Evolutionary conservation across 2,888 invertebrate genomes (phyloP), one percentile per base, ranked within the genome.

Genomic region (Atrina japonica): DNA sequence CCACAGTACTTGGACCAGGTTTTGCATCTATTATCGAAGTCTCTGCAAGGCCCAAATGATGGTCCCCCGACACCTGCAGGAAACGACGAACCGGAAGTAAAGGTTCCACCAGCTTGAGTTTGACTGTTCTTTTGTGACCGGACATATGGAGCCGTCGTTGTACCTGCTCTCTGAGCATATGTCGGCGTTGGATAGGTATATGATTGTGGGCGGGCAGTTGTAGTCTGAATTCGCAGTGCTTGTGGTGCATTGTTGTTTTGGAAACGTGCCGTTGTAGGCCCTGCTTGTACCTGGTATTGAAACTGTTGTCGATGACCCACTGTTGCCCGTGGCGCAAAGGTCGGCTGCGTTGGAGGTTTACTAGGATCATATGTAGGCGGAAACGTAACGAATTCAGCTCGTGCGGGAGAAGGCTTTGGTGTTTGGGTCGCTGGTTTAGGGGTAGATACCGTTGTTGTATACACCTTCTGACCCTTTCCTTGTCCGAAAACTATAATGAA

Each of bases 1-100:
- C 68, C 68, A 47, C 68, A 68, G 53, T 68, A 68, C 25, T 53
- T 53, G n/a, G 68, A 30, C 68, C 68, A 68, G 11, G 60, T 41
- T n/a, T 45, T 60, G 21, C 68, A 68, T 18, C 61, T 49, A n/a
- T 43, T 25, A 25, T 68, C 68, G 27, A 18, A 53, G 30, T 68
- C 61, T 40, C 27, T 53, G 47, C 68, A 68, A 3, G 43, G 35
- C 27, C 49, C 49, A 25, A 47, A 29, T n/a, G 23, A 18, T 7
- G 47, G 47, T 23, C 52, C 63, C 3, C 52, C 63, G 16, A 52
- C 52, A 9, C 52, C 52, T 1, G 52, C 18, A 9, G 52, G 52
- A 25, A 52, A 23, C 6, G 23, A 21, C 16, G 21, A 25, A 1
- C 52, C 52, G 21, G n/a, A 18, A 47, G n/a, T 16, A 47, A 47